These are phyloP conservation scores for Sciurus niger DNA, from an alignment of 2,113 vertebrate genomes.

Conservation along the genomic window DNA sequence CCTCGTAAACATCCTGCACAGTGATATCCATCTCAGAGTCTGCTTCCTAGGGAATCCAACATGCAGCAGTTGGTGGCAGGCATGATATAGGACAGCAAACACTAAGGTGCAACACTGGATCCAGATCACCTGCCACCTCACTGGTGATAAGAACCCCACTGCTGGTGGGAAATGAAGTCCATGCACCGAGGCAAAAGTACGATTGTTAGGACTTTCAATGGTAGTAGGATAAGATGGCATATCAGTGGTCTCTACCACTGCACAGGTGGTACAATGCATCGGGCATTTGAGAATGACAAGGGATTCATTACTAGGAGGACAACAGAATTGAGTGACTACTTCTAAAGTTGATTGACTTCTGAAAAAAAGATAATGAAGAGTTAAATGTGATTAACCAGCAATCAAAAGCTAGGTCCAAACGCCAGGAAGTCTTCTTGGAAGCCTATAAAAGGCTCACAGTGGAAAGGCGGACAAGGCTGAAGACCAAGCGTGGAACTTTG, in stretches of 20 bases:
- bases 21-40: background rate
- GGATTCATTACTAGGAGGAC: background rate
- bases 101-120: background rate
- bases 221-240: rapidly evolving
- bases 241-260: too few relatives aligned
- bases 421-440: background rate
- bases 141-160: background rate
- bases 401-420: background rate
- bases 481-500: background rate
- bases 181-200: background rate
- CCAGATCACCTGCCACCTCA: background rate
- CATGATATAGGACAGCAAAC: background rate
- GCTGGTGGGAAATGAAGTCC: background rate
- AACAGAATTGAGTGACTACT: background rate
- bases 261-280: too few relatives aligned
- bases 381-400: background rate
- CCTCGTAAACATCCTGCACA: background rate
- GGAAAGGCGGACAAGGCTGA: background rate
- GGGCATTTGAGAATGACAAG: background rate
- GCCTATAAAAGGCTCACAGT: too few relatives aligned
- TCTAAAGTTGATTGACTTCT: background rate
- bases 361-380: background rate
- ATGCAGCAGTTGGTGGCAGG: background rate
- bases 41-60: background rate
- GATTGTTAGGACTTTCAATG: background rate